Conservation (phyloP, 2,797 vertebrate genomes). For the Ctenopoma kingsleyae region DNA sequence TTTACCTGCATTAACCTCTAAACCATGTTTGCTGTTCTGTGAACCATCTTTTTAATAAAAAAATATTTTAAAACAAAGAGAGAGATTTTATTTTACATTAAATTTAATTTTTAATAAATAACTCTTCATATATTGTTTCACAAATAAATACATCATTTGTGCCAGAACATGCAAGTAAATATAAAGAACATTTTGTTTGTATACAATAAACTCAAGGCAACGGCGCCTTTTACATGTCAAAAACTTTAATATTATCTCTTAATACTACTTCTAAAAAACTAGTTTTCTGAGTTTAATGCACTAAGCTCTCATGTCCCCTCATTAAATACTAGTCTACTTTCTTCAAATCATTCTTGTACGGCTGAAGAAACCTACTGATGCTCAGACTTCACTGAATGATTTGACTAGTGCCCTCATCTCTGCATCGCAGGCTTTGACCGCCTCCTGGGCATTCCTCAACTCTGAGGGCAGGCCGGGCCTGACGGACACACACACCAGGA, state of each 20-base stretch:
- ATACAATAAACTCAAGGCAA: constrained; percentile 9
- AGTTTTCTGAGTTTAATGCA: not conserved
- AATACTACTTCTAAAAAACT: not conserved
- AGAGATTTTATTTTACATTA: constrained; percentile 50
- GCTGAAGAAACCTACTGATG: not conserved
- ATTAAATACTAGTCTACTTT: constrained; percentile 15
- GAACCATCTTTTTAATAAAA: constrained; percentile 92
- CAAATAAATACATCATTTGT: constrained; percentile 18
- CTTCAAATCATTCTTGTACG: not conserved
- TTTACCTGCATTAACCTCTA: constrained; percentile 79
- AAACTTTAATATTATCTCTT: constrained; percentile 2
- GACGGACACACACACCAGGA: constrained; percentile 92
- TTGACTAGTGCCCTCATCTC: constrained; percentile 89
- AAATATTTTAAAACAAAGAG: constrained; percentile 79
- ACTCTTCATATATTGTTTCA: constrained; percentile 11
- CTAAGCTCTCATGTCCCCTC: not conserved
- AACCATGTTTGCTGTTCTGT: constrained; percentile 88
- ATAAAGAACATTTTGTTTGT: not conserved
- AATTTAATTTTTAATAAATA: constrained; percentile 1
- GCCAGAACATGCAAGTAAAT: constrained; percentile 24
- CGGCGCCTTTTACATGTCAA: constrained; percentile 7
- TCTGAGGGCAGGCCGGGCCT: constrained; percentile 88
- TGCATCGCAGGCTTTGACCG: constrained; percentile 87
- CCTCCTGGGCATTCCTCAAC: constrained; percentile 89
- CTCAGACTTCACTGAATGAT: constrained; percentile 86